A percentile compares a stretch with the other conserved stretches of the same genome.
Conservation (phyloP, 2,113 vertebrate species). For the Uria aalge region DNA sequence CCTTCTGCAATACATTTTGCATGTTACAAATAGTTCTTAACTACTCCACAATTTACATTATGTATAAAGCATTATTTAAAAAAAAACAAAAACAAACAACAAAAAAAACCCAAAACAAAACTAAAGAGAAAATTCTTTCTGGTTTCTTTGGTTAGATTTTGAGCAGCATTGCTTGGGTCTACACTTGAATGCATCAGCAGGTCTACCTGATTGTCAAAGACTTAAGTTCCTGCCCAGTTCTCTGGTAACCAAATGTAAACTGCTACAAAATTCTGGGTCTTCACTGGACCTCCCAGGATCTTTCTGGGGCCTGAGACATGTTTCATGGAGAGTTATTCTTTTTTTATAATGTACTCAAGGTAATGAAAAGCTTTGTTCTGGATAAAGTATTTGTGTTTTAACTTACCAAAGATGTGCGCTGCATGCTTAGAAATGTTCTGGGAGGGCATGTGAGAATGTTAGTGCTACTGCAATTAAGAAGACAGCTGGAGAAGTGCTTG, state of each 20-base stretch:
- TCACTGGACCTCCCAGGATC: neutral
- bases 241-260: neutral
- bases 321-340: neutral
- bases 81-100: neutral
- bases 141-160: neutral
- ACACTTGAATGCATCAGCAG: neutral
- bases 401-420: fast-evolving
- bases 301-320: neutral
- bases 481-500: neutral
- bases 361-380: neutral
- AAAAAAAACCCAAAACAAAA: too few species aligned
- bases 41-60: neutral
- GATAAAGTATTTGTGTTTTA: neutral
- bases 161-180: neutral
- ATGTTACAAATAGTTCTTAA: neutral
- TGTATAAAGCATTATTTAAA: neutral
- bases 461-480: neutral
- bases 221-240: neutral
- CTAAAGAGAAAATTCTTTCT: neutral
- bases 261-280: neutral
- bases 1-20: neutral
- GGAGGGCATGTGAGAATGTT: neutral
- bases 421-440: neutral
- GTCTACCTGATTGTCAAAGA: neutral
- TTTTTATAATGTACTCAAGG: neutral